These are phyloP conservation scores for Drosophila peninsularis DNA, from an alignment of 2,888 invertebrate genomes.

Conservation along the genomic window DNA sequence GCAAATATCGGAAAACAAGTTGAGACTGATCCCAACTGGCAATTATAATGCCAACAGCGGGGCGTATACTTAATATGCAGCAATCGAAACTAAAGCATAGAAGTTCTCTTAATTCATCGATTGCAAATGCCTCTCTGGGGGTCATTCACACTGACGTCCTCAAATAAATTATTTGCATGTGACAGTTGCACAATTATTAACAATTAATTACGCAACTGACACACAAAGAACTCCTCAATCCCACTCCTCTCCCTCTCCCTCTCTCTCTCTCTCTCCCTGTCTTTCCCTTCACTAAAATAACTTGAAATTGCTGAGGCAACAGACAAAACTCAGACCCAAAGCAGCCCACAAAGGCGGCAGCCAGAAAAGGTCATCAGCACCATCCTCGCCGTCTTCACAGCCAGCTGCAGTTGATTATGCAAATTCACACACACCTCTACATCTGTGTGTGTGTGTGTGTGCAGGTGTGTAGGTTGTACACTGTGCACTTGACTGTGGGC, in stretches of 20 bases:
- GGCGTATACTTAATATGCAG: conserved; percentile 37
- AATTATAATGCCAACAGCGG: conserved; percentile 33
- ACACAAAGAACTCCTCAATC: conserved; percentile 18
- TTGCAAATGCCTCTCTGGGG: conserved; percentile 19
- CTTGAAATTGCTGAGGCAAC: conserved; percentile 23
- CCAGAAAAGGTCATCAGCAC: conserved; percentile 25
- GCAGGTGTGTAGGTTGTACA: conserved; percentile 1
- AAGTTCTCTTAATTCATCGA: neutral
- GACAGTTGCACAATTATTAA: conserved; percentile 75
- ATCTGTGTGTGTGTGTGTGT: neutral
- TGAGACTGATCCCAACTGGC: conserved; percentile 35
- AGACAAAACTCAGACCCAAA: conserved; percentile 20
- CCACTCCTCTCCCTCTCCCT: neutral
- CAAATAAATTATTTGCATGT: conserved; percentile 71
- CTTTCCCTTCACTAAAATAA: neutral
- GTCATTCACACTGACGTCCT: conserved; percentile 44
- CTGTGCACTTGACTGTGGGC: conserved; percentile 26
- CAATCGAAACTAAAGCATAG: neutral
- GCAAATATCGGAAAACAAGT: conserved; percentile 66
- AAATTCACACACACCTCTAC: conserved; percentile 3
- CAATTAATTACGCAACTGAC: conserved; percentile 72
- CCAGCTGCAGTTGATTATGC: conserved; percentile 42
- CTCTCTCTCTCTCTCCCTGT: neutral
- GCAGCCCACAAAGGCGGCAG: conserved; percentile 16
- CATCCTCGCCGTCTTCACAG: conserved; percentile 13